These are phyloP conservation scores for Ctenodactylus gundi DNA, from an alignment of 2,113 vertebrate genomes.

Conservation along the genomic window DNA sequence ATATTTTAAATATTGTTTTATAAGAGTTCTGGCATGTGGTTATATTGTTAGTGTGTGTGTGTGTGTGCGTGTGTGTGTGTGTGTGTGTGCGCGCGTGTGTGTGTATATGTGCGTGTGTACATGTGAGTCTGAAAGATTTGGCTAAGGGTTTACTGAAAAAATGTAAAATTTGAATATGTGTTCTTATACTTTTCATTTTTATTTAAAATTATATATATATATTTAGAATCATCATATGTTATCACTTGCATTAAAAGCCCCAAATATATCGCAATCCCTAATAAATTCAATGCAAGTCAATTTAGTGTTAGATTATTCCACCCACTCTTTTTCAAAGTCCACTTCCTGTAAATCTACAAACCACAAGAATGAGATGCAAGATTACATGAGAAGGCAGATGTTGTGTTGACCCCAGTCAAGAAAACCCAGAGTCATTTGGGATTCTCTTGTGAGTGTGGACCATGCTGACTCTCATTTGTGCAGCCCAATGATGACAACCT, in stretches of 20 bases:
- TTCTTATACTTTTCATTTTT: not conserved
- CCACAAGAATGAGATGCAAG: constrained; percentile 47
- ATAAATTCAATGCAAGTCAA: constrained; percentile 55
- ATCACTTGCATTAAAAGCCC: constrained; percentile 1
- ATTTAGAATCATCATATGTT: not conserved
- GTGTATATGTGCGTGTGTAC: too few species aligned
- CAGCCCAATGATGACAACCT: constrained; percentile 57
- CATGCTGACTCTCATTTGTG: constrained; percentile 66
- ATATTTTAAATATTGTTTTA: constrained; percentile 1
- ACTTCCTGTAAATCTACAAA: constrained; percentile 49
- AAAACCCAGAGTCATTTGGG: constrained; percentile 64
- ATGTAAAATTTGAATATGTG: not conserved
- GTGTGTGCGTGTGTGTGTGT: too few species aligned
- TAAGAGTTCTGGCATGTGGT: not conserved
- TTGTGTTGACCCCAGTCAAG: constrained; percentile 60
- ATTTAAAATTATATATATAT: not conserved
- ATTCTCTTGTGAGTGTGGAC: constrained; percentile 61
- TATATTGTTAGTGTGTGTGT: too few species aligned
- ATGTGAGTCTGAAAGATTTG: too few species aligned
- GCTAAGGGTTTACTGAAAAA: not conserved
- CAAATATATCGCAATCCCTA: constrained; percentile 28
- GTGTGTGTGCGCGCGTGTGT: too few species aligned
- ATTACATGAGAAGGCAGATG: constrained; percentile 70
- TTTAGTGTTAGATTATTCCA: constrained; percentile 44
- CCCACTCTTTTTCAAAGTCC: constrained; percentile 35